phyloP scores from a whole-genome alignment of 53 echinoderm and acorn worm species.

The Arbacia lixula region DNA sequence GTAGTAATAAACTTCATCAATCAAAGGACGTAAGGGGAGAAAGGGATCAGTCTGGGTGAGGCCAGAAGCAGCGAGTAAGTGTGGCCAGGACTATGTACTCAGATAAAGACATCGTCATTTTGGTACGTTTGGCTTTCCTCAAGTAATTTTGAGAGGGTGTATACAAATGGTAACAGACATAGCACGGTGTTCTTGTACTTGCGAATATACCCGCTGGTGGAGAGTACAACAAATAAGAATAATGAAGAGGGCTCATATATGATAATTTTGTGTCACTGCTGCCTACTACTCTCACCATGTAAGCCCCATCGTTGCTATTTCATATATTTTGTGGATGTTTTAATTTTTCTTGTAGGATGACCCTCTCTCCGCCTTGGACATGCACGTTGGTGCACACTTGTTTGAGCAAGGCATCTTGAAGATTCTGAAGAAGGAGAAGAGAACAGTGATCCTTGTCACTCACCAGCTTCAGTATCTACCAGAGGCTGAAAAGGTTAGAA shows the following conservation, averaged over 20 bases:
- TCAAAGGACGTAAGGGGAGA: background rate
- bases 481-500: constrained; percentile 73
- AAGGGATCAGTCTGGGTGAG: background rate
- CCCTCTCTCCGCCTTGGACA: constrained; percentile 80
- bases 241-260: no score
- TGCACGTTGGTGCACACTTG: constrained; percentile 77
- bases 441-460: constrained; percentile 80
- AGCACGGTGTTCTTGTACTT: no score
- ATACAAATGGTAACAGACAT: no score
- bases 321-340: no score
- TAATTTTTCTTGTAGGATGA: constrained; percentile 62
- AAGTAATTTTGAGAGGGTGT: no score
- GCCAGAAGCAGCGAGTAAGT: background rate
- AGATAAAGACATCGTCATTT: constrained; percentile 69
- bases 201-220: no score
- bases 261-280: no score
- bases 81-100: constrained; percentile 79
- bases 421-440: constrained; percentile 69
- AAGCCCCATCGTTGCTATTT: no score
- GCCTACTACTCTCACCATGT: no score
- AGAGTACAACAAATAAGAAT: no score
- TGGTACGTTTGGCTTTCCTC: no score
- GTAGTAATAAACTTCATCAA: no score
- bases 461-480: constrained; percentile 85
- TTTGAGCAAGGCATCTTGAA: constrained; percentile 77